phyloP scores from a whole-genome alignment of 2,113 vertebrate species.

The Cololabis saira region DNA sequence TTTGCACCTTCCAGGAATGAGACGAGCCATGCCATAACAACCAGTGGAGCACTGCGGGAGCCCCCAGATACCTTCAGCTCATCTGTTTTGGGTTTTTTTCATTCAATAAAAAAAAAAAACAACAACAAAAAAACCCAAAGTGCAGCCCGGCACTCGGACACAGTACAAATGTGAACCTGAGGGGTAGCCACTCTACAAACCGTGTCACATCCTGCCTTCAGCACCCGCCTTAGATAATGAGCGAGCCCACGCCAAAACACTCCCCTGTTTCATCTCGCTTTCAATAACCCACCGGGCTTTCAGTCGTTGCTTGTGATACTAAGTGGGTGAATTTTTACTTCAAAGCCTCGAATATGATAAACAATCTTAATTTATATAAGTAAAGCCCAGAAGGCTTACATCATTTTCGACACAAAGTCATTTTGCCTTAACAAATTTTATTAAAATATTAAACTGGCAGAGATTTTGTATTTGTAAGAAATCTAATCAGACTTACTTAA shows the following conservation, averaged over 20 bases:
- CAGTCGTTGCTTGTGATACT: constrained; percentile 64
- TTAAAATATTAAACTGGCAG: not conserved
- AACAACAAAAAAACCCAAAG: constrained; percentile 55
- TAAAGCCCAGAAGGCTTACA: constrained; percentile 15
- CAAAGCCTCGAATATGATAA: constrained; percentile 58
- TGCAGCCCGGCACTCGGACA: constrained; percentile 30
- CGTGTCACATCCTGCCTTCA: constrained; percentile 69
- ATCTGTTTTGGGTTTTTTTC: constrained; percentile 16
- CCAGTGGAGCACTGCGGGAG: constrained; percentile 38
- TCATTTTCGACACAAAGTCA: not conserved
- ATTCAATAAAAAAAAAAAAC: too few species aligned
- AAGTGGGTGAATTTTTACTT: constrained; percentile 64
- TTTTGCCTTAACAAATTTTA: not conserved
- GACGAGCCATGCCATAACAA: constrained; percentile 57
- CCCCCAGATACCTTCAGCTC: constrained; percentile 21
- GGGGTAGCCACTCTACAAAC: constrained; percentile 42
- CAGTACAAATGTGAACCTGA: constrained; percentile 45
- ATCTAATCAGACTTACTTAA: not conserved
- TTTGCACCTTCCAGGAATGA: constrained; percentile 66
- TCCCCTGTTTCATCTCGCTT: constrained; percentile 53
- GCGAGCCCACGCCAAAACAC: constrained; percentile 55
- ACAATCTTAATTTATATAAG: constrained; percentile 51
- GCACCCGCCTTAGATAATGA: constrained; percentile 79
- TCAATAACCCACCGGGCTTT: constrained; percentile 59
- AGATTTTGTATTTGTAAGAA: constrained; percentile 7